Evolutionary conservation across 2,113 vertebrate genomes (phyloP), one percentile per base, ranked within the genome.

Genomic region (Indri indri): DNA sequence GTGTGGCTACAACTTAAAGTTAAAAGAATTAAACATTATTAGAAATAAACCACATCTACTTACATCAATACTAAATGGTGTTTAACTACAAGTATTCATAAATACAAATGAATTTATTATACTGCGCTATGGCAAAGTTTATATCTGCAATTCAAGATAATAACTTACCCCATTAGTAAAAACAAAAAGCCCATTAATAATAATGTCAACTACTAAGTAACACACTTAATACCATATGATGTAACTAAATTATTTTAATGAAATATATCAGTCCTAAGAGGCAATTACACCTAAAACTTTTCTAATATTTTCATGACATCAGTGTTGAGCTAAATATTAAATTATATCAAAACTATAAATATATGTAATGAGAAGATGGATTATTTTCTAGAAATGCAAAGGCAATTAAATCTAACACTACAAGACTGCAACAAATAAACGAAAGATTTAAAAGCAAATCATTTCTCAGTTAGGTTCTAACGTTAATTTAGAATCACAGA

Each of bases 321-420:
- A 80, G 52, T 54, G 20, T 71, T 66, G 7, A 93, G 52, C 2
- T 77, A 68, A 71, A 18, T 34, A 83, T 70, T 84, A 40, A 90
- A 88, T 88, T 57, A 86, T 17, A 77, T 59, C 6, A 42, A 76
- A 95, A 65, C 6, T 8, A 91, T 70, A 90, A 79, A 68, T 80
- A 71, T 81, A 87, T 76, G 3, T 63, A 91, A 86, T 47, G 32
- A 74, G 66, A 86, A 76, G 71, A 40, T 71, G 8, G 30, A 34
- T 40, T 90, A 71, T 66, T 94, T 90, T 79, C 47, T 52, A 61
- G 54, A 95, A 95, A 94, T 34, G 1, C n/a, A 82, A 13, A 81
- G 30, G 13, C 66, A 52, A 34, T 61, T 4, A 71, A 89, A 37
- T n/a, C 20, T 2, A 66, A 18, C 30, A 63, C 4, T 63, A 23